A percentile compares a stretch with the other conserved stretches of the same genome.
Conservation (phyloP, 2,797 vertebrate species). For the Danionella dracula region DNA sequence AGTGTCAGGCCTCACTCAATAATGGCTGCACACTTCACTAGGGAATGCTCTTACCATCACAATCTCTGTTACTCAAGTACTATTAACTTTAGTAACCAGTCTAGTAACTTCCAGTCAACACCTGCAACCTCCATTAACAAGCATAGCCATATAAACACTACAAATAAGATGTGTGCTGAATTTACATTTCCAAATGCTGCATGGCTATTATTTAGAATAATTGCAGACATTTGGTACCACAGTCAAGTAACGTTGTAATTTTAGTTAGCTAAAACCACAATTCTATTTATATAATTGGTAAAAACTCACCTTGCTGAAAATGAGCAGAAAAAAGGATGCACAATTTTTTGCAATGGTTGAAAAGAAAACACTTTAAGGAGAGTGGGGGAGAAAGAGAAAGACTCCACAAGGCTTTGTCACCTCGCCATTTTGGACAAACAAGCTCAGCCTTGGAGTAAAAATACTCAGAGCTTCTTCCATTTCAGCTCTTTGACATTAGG, state of each 20-base stretch:
- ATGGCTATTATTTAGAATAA: background rate
- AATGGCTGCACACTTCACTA: background rate
- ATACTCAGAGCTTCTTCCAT: background rate
- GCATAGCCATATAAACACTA: conserved; percentile 15
- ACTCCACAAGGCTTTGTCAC: background rate
- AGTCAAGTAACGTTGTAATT: no score
- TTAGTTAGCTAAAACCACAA: no score
- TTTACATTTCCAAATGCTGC: background rate
- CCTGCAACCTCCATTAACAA: conserved; percentile 48
- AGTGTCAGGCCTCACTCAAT: conserved; percentile 26
- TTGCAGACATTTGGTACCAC: background rate
- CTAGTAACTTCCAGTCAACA: conserved; percentile 49
- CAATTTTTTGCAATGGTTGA: no score
- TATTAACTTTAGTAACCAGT: conserved; percentile 52
- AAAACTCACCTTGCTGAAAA: no score
- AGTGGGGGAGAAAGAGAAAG: no score
- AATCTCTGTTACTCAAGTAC: conserved; percentile 37
- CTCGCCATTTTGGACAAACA: background rate
- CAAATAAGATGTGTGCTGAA: background rate
- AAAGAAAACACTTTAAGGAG: no score
- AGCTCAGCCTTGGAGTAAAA: background rate
- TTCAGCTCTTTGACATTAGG: background rate
- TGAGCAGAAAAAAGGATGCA: no score
- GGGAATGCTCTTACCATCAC: conserved; percentile 17
- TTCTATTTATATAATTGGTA: no score